Evolutionary conservation across 1,140 invertebrate species (phyloP), one percentile per base, ranked within the genome.

Genomic region (Drosophila tani): DNA sequence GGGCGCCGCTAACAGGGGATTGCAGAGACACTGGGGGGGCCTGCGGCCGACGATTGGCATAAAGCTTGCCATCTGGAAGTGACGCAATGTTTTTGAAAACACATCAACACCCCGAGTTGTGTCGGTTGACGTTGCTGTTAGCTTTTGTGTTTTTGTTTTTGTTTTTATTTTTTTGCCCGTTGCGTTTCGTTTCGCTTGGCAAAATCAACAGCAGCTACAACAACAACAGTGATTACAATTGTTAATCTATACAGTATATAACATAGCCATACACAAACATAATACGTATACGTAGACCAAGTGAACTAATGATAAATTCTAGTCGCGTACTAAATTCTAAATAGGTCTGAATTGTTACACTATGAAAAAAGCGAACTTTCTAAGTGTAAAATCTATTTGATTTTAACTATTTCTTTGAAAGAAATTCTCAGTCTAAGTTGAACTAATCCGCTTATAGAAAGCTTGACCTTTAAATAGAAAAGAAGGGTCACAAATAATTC

Each of bases 291-390:
- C 38, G 75, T 17, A 77, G 2, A 40, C 57, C 57, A 62, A 43
- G 74, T 69, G 64, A 87, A 87, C 85, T 87, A 84, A 87, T 84
- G 85, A 87, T 87, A 88, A 88, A 83, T 88, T 87, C 81, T 88
- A 75, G 65, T 56, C 69, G 73, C 76, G 68, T 53, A 64, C 17
- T 60, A 47, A 74, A 19, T 57, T 19, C 69, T 73, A 75, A 71
- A 63, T 63, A 43, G 40, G 27, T 41, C 32, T 62, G 62, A 38
- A 51, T 21, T n/a, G 40, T 9, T 64, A 45, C 46, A 70, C 75
- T 73, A n/a, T 7, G 12, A 40, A 8, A 21, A 55, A 43, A 27
- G 29, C 21, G n/a, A 17, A 41, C 21, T 58, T 45, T 58, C 24
- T 58, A 56, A 8, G 8, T 38, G 6, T 14, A 49, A 17, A 27